Percentiles rank a stretch among this genome's conserved stretches.
These are phyloP conservation scores for Lagopus muta DNA, from an alignment of 2,113 vertebrate species.

Conservation along the genomic window DNA sequence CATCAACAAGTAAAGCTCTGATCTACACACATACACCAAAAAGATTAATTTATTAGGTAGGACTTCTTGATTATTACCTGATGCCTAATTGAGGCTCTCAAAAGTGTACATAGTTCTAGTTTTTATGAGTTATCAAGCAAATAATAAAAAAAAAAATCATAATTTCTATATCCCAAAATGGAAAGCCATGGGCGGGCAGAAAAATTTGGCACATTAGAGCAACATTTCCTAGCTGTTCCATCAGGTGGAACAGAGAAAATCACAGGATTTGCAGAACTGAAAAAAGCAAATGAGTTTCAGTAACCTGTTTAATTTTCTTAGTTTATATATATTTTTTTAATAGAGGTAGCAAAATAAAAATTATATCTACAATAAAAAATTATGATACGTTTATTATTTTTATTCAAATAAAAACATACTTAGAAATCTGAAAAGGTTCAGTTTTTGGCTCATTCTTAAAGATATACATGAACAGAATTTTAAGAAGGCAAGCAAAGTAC, in stretches of 20 bases:
- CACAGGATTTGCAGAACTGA: neutral
- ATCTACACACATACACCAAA: neutral
- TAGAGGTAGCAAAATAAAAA: neutral
- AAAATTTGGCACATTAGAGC: neutral
- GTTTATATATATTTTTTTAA: neutral
- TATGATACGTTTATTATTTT: neutral
- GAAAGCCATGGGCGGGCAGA: neutral
- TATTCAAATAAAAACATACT: neutral
- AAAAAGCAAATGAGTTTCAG: neutral
- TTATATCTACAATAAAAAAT: neutral
- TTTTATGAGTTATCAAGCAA: constrained; percentile 20
- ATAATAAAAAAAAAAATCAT: neutral
- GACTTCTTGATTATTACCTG: neutral
- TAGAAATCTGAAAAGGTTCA: neutral
- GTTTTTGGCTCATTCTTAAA: neutral
- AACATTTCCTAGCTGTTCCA: neutral
- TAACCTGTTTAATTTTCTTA: neutral
- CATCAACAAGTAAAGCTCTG: constrained; percentile 39
- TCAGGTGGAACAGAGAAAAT: neutral
- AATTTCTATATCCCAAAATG: neutral
- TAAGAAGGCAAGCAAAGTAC: neutral
- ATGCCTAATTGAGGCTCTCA: neutral
- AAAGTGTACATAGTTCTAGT: constrained; percentile 27
- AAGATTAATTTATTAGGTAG: neutral
- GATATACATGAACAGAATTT: neutral